Evolutionary conservation across 2,888 invertebrate genomes (phyloP).

Genomic region (Spodoptera littoralis): DNA sequence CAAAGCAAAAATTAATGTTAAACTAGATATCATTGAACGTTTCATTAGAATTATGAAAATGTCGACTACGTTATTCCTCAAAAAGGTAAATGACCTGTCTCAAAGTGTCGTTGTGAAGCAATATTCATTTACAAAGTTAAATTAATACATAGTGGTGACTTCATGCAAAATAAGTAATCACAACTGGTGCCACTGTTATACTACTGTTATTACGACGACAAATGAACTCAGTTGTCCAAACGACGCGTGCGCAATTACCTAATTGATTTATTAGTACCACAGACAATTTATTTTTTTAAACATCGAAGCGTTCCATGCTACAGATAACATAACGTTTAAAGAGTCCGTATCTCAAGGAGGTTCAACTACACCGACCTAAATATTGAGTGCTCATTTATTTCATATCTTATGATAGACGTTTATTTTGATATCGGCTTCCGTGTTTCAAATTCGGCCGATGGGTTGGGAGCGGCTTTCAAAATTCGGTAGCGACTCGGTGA

Average conservation of each 20-base stretch:
- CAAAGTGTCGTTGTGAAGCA: too few relatives aligned
- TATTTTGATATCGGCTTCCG: slow-evolving; percentile 64
- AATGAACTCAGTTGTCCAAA: slow-evolving; percentile 26
- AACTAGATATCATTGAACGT: too few relatives aligned
- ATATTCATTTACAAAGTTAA: background rate
- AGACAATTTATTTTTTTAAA: slow-evolving; percentile 46
- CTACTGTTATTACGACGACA: slow-evolving; percentile 11
- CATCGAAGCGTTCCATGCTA: slow-evolving; percentile 27
- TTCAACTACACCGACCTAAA: slow-evolving; percentile 77
- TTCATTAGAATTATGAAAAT: too few relatives aligned
- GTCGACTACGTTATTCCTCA: too few relatives aligned
- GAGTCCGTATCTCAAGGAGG: slow-evolving; percentile 72
- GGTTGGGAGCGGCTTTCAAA: slow-evolving; percentile 25
- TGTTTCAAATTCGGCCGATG: slow-evolving; percentile 39
- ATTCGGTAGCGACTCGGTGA: slow-evolving; percentile 18
- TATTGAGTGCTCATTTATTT: slow-evolving; percentile 72
- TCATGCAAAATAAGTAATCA: slow-evolving; percentile 31
- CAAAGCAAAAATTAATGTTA: too few relatives aligned
- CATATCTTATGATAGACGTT: slow-evolving; percentile 63
- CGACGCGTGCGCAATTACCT: slow-evolving; percentile 47
- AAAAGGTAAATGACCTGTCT: too few relatives aligned
- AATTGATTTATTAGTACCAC: slow-evolving; percentile 52
- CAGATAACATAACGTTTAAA: slow-evolving; percentile 64
- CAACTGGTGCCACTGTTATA: slow-evolving; percentile 29
- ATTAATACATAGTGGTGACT: background rate